Evolutionary conservation across 2,797 vertebrate genomes (phyloP), one percentile per base, ranked within the genome.

Genomic region (Neomorphus geoffroyi): DNA sequence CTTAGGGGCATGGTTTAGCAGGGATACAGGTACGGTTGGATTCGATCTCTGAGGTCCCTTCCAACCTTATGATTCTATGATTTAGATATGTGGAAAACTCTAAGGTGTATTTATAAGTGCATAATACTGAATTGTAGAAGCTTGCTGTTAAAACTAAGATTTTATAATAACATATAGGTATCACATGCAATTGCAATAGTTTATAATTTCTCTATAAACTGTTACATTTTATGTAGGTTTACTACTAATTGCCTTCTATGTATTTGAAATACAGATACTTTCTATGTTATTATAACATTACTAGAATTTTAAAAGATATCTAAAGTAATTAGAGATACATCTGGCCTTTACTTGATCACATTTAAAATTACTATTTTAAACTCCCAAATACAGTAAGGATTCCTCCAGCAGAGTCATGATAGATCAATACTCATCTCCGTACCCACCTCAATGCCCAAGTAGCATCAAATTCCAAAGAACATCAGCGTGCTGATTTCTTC

Each of bases 351-450:
- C 54, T 77, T 88, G 48, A 48, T 82, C 21, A 64, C 5, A 54
- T 79, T 80, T 86, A 71, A 80, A 81, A 41, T 48, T 83, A 57
- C 67, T 85, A 62, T 77, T 92, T 88, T 71, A 69, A 90, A 74
- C 19, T 93, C 48, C 18, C 7, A 8, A 67, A 60, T 64, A 56
- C 23, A 80, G 9, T 56, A 67, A 48, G 30, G 33, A 24, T 54
- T 94, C 43, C 89, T 86, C 26, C 18, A 77, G 32, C 48, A 66
- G 66, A 35, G 26, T 65, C 8, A 5, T 50, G 27, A 73, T 24
- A 84, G 21, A 32, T 81, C 80, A 71, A 30, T 70, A 41, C 26
- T 57, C 1, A 28, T 70, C 24, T 32, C 10, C 3, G 15, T 5
- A 6, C 37, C 18, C 15, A 7, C 13, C 16, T 21, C 58, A 57